Evolutionary conservation across 2,113 vertebrate genomes (phyloP).

Genomic region (Mirza zaza): DNA sequence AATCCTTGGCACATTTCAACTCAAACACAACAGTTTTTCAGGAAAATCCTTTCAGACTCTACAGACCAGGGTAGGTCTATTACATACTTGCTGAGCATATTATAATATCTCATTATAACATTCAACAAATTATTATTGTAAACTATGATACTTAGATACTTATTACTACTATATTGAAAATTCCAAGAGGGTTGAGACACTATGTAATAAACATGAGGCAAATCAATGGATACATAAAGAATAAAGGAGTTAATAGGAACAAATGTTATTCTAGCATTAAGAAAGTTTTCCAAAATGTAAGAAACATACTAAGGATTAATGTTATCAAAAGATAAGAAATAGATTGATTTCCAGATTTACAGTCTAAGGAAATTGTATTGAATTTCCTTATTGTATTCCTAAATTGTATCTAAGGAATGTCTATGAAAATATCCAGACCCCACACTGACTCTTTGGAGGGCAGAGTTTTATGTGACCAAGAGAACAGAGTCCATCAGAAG

Average conservation of each 20-base stretch:
- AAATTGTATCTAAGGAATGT: too few relatives aligned
- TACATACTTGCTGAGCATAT: too few relatives aligned
- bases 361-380: background rate
- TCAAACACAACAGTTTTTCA: too few relatives aligned
- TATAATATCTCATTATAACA: background rate
- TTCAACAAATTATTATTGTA: background rate
- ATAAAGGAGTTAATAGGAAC: background rate
- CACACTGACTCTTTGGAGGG: background rate
- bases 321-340: background rate
- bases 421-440: background rate
- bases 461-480: too few relatives aligned
- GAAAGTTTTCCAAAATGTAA: background rate
- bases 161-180: background rate
- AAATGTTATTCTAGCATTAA: background rate
- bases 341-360: background rate
- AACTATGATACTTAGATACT: background rate
- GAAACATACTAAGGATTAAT: background rate
- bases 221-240: background rate
- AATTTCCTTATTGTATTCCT: too few relatives aligned
- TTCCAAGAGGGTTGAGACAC: background rate
- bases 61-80: too few relatives aligned
- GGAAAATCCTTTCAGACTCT: too few relatives aligned
- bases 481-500: too few relatives aligned
- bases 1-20: too few relatives aligned
- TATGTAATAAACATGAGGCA: background rate